Evolutionary conservation across 1,140 invertebrate genomes (phyloP).

Genomic region (Achroia grisella): DNA sequence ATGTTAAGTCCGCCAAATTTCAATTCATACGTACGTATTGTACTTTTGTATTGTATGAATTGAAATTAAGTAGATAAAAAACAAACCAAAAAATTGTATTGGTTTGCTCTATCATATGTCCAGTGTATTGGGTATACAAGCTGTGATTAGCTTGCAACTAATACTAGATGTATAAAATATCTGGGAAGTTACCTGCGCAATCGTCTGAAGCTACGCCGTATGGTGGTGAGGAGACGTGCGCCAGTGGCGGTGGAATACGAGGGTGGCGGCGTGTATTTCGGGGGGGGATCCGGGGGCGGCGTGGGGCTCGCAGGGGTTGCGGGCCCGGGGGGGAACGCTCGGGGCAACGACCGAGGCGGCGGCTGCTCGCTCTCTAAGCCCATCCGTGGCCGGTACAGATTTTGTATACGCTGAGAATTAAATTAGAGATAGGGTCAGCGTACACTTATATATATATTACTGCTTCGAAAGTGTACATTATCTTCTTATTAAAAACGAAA

Average conservation of each 20-base stretch:
- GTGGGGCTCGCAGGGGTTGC: conserved; percentile 9
- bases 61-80: no score
- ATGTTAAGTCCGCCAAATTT: no score
- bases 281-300: conserved; percentile 83
- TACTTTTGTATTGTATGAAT: no score
- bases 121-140: no score
- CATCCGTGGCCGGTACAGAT: conserved; percentile 80
- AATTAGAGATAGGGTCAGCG: no score
- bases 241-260: conserved; percentile 94
- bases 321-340: neutral
- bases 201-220: conserved; percentile 85
- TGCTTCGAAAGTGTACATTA: no score
- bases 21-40: no score
- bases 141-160: no score
- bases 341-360: conserved; percentile 3
- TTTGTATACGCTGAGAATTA: conserved; percentile 79
- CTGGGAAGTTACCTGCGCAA: conserved; percentile 37
- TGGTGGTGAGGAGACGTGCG: conserved; percentile 85
- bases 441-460: no score
- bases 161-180: neutral
- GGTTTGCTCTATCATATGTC: no score
- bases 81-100: no score
- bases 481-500: no score
- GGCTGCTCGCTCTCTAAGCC: conserved; percentile 44
- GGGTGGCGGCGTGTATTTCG: conserved; percentile 94